Percentiles rank a stretch among this genome's conserved stretches.
phyloP scores from a whole-genome alignment of 2,797 vertebrate species.

The Cryptoprocta ferox region DNA sequence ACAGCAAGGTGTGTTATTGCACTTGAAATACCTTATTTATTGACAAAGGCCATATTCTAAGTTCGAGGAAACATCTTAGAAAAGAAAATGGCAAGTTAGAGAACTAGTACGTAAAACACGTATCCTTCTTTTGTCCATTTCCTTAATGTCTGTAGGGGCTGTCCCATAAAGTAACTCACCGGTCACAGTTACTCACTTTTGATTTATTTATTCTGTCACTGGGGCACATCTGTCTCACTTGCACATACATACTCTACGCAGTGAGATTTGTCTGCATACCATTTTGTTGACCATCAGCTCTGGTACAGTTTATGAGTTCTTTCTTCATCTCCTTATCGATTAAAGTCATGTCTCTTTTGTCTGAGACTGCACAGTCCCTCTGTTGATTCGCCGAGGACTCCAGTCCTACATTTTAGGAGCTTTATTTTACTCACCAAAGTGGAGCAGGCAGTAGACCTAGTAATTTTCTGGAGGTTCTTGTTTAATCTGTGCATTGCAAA shows the following conservation, averaged over 20 bases:
- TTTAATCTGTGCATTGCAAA: background rate
- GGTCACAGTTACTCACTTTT: background rate
- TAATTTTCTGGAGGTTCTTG: background rate
- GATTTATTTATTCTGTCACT: background rate
- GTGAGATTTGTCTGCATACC: background rate
- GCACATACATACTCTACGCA: background rate
- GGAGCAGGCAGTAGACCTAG: background rate
- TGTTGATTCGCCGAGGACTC: background rate
- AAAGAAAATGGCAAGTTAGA: constrained; percentile 22
- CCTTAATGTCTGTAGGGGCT: background rate
- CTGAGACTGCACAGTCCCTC: background rate
- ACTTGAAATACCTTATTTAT: constrained; percentile 52
- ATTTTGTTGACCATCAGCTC: background rate
- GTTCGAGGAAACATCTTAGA: background rate
- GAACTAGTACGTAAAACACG: background rate
- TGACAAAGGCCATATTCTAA: background rate
- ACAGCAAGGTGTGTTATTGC: constrained; percentile 67
- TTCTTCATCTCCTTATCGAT: background rate
- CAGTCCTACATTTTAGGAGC: background rate
- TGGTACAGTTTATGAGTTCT: background rate
- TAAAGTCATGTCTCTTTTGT: background rate
- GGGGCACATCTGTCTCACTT: background rate
- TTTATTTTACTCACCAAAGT: background rate
- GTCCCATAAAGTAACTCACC: background rate
- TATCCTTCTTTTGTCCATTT: background rate